Conservation (phyloP, 2,113 vertebrate genomes). For the Vombatus ursinus region DNA sequence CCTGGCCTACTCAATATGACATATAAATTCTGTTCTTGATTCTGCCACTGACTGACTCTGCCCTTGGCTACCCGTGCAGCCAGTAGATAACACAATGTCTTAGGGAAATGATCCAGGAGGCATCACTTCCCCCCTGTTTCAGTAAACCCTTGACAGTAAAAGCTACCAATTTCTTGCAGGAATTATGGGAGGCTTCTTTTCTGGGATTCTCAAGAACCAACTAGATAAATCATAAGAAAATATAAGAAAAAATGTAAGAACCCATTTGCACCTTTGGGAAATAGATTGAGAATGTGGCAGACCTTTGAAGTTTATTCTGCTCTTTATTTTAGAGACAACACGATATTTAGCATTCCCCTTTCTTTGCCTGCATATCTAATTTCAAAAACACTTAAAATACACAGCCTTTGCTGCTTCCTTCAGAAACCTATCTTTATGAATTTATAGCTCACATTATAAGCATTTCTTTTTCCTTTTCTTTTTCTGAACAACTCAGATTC, state of each 20-base stretch:
- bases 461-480: conserved; percentile 42
- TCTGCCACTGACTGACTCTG: conserved; percentile 8
- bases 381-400: conserved; percentile 76
- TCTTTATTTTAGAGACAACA: conserved; percentile 70
- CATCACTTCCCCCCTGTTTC: conserved; percentile 29
- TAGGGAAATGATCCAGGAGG: conserved; percentile 36
- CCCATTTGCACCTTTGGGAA: conserved; percentile 60
- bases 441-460: conserved; percentile 53
- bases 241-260: conserved; percentile 64
- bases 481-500: conserved; percentile 38
- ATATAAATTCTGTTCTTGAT: not conserved
- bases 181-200: conserved; percentile 52
- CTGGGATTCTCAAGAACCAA: conserved; percentile 60
- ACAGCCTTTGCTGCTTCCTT: conserved; percentile 70
- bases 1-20: not conserved
- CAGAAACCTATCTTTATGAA: conserved; percentile 67
- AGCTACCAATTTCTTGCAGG: conserved; percentile 61
- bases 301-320: conserved; percentile 61
- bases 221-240: conserved; percentile 67
- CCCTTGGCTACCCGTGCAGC: conserved; percentile 7
- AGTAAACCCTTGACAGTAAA: conserved; percentile 53
- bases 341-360: conserved; percentile 61
- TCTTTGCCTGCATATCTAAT: conserved; percentile 48
- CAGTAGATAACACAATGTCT: conserved; percentile 13
- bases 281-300: conserved; percentile 51